Evolutionary conservation across 2,888 invertebrate species (phyloP), one percentile per base, ranked within the genome.

Genomic region (Drosophila anceps): DNA sequence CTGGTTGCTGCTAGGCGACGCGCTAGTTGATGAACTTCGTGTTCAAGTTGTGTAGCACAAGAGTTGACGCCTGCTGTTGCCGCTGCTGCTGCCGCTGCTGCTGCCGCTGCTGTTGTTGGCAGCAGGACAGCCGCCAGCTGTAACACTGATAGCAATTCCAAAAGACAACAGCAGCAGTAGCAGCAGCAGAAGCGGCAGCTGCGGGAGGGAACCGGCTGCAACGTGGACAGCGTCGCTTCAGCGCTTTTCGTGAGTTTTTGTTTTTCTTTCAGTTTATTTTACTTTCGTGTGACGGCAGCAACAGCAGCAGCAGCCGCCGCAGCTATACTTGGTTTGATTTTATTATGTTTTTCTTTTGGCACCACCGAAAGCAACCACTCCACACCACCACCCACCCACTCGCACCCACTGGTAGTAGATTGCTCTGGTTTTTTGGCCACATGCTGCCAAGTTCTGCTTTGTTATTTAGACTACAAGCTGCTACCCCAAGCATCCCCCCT

Each of bases 41-140:
- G 84, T 85, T 84, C 90, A 89, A 89, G 69, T 89, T 84, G 88
- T 84, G 84, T 90, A 79, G 90, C 88, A 90, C 88, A 90, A 90
- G 84, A 90, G 88, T 86, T 86, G 86, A 88, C 88, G 90, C 90
- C 88, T 88, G 86, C 72, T 74, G 76, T 58, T 73, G 75, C 66
- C 63, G 64, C 64, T 70, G 76, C 51, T 73, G 77, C 51, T 78
- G 2, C 24, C 24, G 24, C 24, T 24, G 24, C 24, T 24, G 75
- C 48, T 61, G 24, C 24, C 4, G 24, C 24, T 24, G 75, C 48
- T 61, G 39, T 6, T 39, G 43, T 18, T 31, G 39, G 61, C 41
- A 35, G 46, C 27, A 41, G 58, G 29, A 60, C 67, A 61, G 87
- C 89, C 79, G 84, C 75, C 84, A 89, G 85, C 84, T 89, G 88